These are phyloP conservation scores for Zaprionus lachaisei DNA, from an alignment of 1,140 invertebrate genomes.

Conservation along the genomic window DNA sequence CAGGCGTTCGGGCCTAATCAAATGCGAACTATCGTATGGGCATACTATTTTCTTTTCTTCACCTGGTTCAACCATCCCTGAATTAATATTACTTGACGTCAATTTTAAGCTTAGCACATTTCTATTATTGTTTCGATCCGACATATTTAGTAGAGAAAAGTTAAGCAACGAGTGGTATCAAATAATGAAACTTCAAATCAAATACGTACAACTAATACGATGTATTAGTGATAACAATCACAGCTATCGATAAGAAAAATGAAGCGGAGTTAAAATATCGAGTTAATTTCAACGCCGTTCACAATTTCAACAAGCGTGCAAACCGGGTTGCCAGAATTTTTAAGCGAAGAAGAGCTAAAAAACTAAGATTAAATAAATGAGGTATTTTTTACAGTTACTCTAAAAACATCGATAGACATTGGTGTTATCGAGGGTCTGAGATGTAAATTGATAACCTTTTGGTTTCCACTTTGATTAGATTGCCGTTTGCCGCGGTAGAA, in stretches of 20 bases:
- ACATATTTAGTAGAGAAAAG: neutral
- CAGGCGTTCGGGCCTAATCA: conserved; percentile 24
- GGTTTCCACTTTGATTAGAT: too few species aligned
- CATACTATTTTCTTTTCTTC: conserved; percentile 4
- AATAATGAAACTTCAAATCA: neutral
- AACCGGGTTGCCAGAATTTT: neutral
- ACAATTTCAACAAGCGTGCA: conserved; percentile 43
- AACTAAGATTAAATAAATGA: too few species aligned
- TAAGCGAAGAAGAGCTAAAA: too few species aligned
- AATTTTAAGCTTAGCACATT: neutral
- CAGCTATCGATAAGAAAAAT: neutral
- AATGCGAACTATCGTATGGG: conserved; percentile 44
- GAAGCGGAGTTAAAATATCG: neutral
- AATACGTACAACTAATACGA: neutral
- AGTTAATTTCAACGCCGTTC: conserved; percentile 22
- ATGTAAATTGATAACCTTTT: too few species aligned
- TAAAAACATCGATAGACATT: too few species aligned
- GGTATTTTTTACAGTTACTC: too few species aligned
- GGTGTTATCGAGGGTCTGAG: too few species aligned
- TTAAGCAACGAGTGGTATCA: neutral
- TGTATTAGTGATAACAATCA: neutral
- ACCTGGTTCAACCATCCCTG: too few species aligned
- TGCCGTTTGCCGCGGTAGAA: too few species aligned
- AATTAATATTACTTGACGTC: neutral
- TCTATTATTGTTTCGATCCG: neutral